These are phyloP conservation scores for Heteropelma amictum DNA, from an alignment of 2,888 invertebrate genomes.

Conservation along the genomic window DNA sequence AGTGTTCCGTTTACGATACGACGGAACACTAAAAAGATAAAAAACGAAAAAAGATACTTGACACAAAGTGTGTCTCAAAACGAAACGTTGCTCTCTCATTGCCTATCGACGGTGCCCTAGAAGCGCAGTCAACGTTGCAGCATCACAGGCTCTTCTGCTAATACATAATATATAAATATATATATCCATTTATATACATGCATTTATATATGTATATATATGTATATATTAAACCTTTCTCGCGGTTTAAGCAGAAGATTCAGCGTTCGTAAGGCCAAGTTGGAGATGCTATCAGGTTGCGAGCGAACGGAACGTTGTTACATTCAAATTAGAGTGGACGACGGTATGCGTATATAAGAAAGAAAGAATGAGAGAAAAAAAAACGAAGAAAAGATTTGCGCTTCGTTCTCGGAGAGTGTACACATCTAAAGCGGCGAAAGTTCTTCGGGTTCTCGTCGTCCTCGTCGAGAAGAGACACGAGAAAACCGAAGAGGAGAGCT, in stretches of 20 bases:
- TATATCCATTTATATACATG: neutral
- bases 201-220: conserved; percentile 36
- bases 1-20: too few relatives aligned
- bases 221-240: conserved; percentile 42
- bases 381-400: conserved; percentile 27
- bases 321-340: conserved; percentile 78
- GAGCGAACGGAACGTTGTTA: conserved; percentile 77
- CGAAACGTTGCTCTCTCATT: conserved; percentile 19
- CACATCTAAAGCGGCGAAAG: conserved; percentile 32
- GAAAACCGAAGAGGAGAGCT: conserved; percentile 35
- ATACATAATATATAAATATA: neutral
- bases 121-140: conserved; percentile 32
- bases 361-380: conserved; percentile 8
- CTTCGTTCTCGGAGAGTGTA: conserved; percentile 6
- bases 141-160: conserved; percentile 16
- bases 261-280: conserved; percentile 54
- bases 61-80: conserved; percentile 28
- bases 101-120: conserved; percentile 26
- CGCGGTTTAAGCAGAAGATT: conserved; percentile 55
- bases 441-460: conserved; percentile 53
- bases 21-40: neutral
- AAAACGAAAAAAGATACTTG: neutral
- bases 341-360: conserved; percentile 70
- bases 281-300: conserved; percentile 76
- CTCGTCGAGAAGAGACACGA: conserved; percentile 42